Evolutionary conservation across 2,113 vertebrate species (phyloP).

Genomic region (Zosterops hypoxanthus): DNA sequence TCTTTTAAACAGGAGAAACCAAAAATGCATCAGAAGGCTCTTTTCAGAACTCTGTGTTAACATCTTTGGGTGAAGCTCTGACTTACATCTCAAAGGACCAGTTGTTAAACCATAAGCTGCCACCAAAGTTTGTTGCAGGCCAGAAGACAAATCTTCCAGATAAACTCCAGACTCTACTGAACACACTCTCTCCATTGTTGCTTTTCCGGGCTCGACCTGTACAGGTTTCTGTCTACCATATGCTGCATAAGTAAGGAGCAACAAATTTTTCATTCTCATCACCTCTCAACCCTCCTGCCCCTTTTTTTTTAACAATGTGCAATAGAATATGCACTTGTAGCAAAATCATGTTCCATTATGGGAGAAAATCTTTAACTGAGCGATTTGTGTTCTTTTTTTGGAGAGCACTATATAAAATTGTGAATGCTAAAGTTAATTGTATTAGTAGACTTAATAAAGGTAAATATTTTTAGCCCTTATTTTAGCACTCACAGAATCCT

Average conservation of each 20-base stretch:
- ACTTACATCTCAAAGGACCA: conserved; percentile 84
- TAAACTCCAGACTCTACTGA: conserved; percentile 88
- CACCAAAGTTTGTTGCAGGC: conserved; percentile 81
- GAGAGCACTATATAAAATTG: neutral
- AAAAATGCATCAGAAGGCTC: conserved; percentile 68
- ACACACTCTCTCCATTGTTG: conserved; percentile 87
- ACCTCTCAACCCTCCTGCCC: fast-evolving
- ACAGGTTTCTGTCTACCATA: conserved; percentile 85
- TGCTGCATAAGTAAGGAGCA: conserved; percentile 89
- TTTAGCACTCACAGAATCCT: neutral
- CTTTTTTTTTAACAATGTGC: neutral
- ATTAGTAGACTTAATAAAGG: neutral
- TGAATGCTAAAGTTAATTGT: neutral
- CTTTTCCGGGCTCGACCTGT: conserved; percentile 88
- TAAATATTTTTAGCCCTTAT: neutral
- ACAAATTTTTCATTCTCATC: neutral
- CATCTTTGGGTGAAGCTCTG: conserved; percentile 85
- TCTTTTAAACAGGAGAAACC: conserved; percentile 61
- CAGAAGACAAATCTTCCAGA: conserved; percentile 90
- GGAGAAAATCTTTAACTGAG: neutral
- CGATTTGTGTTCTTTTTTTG: neutral
- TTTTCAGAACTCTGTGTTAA: conserved; percentile 78
- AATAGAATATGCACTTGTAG: neutral
- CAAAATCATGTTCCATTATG: neutral
- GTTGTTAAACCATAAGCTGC: conserved; percentile 85